Percentiles rank a stretch among this genome's conserved stretches.
Conservation (phyloP, 2,888 invertebrate genomes). For the Shargacucullia verbasci region DNA sequence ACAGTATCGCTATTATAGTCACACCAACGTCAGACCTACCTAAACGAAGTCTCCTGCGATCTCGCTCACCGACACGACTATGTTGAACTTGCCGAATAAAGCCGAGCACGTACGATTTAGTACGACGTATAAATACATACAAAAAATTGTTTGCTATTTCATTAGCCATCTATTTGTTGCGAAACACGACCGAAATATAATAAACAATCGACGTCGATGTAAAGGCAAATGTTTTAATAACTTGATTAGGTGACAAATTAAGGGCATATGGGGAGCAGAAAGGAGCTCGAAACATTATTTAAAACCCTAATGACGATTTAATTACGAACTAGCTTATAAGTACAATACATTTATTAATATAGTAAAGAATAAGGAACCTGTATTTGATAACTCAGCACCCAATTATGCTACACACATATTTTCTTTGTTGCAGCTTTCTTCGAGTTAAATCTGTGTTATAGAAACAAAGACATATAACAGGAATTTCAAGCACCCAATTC, state of each 20-base stretch:
- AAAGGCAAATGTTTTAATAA: conserved; percentile 28
- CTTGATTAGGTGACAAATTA: conserved; percentile 29
- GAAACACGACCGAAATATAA: conserved; percentile 63
- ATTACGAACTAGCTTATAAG: not conserved
- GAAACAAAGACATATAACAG: no score
- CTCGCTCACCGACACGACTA: conserved; percentile 79
- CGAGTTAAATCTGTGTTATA: no score
- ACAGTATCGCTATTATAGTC: conserved; percentile 80
- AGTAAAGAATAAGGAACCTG: not conserved
- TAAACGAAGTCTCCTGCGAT: conserved; percentile 72
- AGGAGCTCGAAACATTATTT: conserved; percentile 6
- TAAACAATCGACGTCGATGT: conserved; percentile 47
- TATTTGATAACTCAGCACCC: no score
- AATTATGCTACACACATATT: no score
- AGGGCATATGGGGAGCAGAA: conserved; percentile 8
- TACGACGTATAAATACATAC: conserved; percentile 68
- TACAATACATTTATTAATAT: no score
- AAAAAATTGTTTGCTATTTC: conserved; percentile 71
- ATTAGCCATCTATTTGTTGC: conserved; percentile 71
- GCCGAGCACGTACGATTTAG: conserved; percentile 76
- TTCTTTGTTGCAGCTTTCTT: no score
- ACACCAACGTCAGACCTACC: conserved; percentile 76
- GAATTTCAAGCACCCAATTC: no score
- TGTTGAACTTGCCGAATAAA: conserved; percentile 72
- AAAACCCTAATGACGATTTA: not conserved